Percentiles rank a stretch among this genome's conserved stretches.
These are phyloP conservation scores for Percopsis transmontana DNA, from an alignment of 2,113 vertebrate genomes.

Conservation along the genomic window DNA sequence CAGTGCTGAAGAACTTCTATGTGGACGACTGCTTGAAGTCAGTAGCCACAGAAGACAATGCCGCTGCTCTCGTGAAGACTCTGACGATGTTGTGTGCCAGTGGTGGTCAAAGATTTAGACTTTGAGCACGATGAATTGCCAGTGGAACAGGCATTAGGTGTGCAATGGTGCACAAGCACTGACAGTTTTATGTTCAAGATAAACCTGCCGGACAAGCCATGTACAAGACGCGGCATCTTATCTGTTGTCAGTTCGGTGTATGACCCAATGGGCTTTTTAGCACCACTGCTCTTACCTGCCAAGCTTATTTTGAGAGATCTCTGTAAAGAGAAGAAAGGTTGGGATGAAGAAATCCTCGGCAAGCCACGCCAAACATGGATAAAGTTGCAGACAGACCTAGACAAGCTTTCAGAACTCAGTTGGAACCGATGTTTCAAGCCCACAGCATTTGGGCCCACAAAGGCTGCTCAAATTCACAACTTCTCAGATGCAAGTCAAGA, in stretches of 20 bases:
- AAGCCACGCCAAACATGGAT: too few relatives aligned
- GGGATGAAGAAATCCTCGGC: not conserved
- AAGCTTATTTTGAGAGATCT: not conserved
- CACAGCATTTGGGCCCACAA: too few relatives aligned
- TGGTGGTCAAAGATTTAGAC: slow-evolving; percentile 1
- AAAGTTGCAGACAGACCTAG: too few relatives aligned
- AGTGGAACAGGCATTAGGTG: slow-evolving; percentile 8
- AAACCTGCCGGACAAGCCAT: not conserved
- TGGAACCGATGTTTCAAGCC: too few relatives aligned
- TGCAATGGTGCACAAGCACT: slow-evolving; percentile 7
- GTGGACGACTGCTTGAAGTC: slow-evolving; percentile 23
- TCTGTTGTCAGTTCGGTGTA: slow-evolving; percentile 15
- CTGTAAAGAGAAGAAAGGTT: not conserved
- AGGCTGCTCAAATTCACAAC: too few relatives aligned
- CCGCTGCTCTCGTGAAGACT: not conserved
- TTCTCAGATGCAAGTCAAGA: too few relatives aligned
- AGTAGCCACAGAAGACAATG: not conserved
- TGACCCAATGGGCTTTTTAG: slow-evolving; percentile 13
- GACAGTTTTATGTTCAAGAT: slow-evolving; percentile 9
- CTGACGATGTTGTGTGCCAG: not conserved
- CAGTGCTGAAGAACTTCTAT: too few relatives aligned
- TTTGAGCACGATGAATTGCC: slow-evolving; percentile 1
- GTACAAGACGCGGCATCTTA: slow-evolving; percentile 9
- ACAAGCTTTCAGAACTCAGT: too few relatives aligned
- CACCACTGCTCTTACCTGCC: not conserved